phyloP scores from a whole-genome alignment of 2,888 invertebrate genomes.

The Brenthis daphne region DNA sequence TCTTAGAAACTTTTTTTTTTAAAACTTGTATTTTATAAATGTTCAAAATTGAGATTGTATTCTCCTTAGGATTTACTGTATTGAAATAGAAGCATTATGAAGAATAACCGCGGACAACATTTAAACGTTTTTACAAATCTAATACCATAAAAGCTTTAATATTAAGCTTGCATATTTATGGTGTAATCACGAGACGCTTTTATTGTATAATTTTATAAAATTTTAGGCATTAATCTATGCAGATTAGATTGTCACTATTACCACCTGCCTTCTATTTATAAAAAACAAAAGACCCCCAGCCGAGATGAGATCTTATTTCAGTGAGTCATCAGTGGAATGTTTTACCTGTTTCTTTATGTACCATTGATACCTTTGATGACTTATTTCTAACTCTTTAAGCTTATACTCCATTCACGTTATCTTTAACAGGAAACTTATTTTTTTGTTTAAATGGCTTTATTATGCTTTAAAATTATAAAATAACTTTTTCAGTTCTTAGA shows the following conservation, averaged over 20 bases:
- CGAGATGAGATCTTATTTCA: slow-evolving; percentile 41
- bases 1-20: too few species aligned
- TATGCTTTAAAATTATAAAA: not conserved
- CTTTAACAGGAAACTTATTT: slow-evolving; percentile 6
- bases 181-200: too few species aligned
- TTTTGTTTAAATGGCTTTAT: not conserved
- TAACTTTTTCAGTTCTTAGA: not conserved
- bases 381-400: slow-evolving; percentile 20
- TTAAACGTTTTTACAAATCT: too few species aligned
- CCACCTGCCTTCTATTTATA: not conserved
- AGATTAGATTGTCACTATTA: not conserved
- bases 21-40: too few species aligned
- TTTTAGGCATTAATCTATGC: not conserved
- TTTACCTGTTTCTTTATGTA: slow-evolving; percentile 44
- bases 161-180: too few species aligned
- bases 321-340: slow-evolving; percentile 67
- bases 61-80: too few species aligned
- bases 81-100: too few species aligned
- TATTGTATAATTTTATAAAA: not conserved
- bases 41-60: too few species aligned
- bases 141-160: too few species aligned
- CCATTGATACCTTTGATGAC: slow-evolving; percentile 48
- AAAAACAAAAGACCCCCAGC: slow-evolving; percentile 46
- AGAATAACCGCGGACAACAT: too few species aligned
- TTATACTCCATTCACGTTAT: not conserved